A percentile compares a stretch with the other conserved stretches of the same genome.
phyloP scores from a whole-genome alignment of 2,797 vertebrate species.

The Denticeps clupeoides region DNA sequence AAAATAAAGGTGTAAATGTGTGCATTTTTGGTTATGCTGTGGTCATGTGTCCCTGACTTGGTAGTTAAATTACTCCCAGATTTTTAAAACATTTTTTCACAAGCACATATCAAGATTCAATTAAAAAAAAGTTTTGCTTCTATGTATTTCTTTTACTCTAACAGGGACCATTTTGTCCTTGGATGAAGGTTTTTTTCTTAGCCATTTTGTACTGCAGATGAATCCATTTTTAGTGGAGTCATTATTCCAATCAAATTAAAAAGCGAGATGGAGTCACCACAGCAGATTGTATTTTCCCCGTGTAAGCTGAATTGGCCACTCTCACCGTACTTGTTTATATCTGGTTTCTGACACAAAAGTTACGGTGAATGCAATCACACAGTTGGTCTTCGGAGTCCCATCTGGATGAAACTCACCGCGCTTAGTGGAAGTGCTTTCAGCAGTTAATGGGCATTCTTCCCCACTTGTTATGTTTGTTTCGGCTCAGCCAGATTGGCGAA shows the following conservation, averaged over 20 bases:
- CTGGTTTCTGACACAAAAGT: background rate
- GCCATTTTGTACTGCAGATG: conserved; percentile 21
- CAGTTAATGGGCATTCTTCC: background rate
- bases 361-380: background rate
- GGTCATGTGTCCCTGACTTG: conserved; percentile 10
- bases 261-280: too few relatives aligned
- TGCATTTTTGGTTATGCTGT: too few relatives aligned
- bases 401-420: background rate
- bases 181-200: conserved; percentile 20
- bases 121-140: too few relatives aligned
- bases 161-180: conserved; percentile 23
- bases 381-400: background rate
- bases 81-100: conserved; percentile 22
- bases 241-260: too few relatives aligned
- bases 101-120: too few relatives aligned
- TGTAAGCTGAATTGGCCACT: conserved; percentile 7
- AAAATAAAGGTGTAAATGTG: too few relatives aligned
- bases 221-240: conserved; percentile 21
- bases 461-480: background rate
- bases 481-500: background rate
- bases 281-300: too few relatives aligned
- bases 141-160: too few relatives aligned
- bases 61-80: conserved; percentile 18
- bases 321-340: background rate
- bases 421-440: background rate